Base-by-base conservation (phyloP, 2,113 vertebrate genomes). In the Corythornis vintsioides region DNA sequence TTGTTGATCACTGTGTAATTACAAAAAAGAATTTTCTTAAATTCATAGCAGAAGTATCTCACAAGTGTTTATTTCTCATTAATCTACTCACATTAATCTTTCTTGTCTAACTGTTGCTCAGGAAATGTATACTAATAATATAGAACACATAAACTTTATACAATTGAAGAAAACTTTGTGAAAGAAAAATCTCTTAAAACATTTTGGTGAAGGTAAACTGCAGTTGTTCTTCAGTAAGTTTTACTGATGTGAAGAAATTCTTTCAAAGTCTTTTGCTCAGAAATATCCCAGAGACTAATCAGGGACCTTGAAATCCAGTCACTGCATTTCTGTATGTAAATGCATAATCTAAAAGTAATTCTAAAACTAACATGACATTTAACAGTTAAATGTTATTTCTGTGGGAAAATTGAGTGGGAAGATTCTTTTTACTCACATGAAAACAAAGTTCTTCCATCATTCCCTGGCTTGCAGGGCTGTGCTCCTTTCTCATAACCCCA, bases 1-100 rank as follows among this genome's bases (percentile, higher is more conserved):
- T 77, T 81, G 73, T 92, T 97, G 93, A 94, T 96, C 87, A 85
- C 55, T 83, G 28, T 92, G 74, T 94, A 96, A 96, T 96, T 97
- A 85, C 48, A 87, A 94, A 96, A 88, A 76, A 70, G 10, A 7
- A 42, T 89, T 85, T 86, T 67, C 65, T 92, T 91, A 76, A 89
- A 94, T 65, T 96, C 63, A 60, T 22, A 87, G 63, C 40, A 92
- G 35, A 90, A 87, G 57, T 94, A 82, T 29, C 40, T 92, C 64
- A 33, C 4, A 74, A 57, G 20, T 71, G 8, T 69, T 72, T 88
- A 78, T 66, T 94, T 84, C 73, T 86, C 16, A 77, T 88, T 88
- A 66, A 74, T 89, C 80, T 40, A 50, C 57, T 87, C 53, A 71
- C 29, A 89, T 93, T 42, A 42, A 21, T 84, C 29, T 90, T 89